Conservation (phyloP, 2,888 invertebrate genomes). For the Macroteleia sp. region DNA sequence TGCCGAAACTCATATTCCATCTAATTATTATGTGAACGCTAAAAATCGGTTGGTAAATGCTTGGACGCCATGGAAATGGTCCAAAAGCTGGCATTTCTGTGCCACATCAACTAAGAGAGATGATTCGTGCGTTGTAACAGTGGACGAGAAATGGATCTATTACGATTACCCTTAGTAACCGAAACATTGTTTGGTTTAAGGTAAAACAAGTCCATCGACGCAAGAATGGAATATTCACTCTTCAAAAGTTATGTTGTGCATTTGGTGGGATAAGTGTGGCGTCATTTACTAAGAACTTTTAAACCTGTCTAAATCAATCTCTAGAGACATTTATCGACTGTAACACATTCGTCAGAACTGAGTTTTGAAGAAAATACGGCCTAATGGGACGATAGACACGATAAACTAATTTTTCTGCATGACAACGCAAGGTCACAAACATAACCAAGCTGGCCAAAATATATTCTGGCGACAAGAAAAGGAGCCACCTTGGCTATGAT, state of each 20-base stretch:
- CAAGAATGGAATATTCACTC: conserved; percentile 5
- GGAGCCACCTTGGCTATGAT: no score
- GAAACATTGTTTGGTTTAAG: no score
- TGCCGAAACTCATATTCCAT: background rate
- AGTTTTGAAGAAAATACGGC: background rate
- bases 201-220: conserved; percentile 5
- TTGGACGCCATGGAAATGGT: background rate
- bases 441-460: no score
- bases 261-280: conserved; percentile 1
- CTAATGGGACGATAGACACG: conserved; percentile 13
- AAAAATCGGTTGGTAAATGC: background rate
- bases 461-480: no score
- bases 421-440: conserved; percentile 6
- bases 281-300: conserved; percentile 8
- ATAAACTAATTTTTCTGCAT: conserved; percentile 6
- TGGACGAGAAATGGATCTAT: no score
- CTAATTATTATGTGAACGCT: no score
- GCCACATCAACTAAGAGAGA: no score
- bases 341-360: no score
- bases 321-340: no score
- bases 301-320: background rate
- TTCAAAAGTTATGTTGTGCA: background rate
- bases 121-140: no score
- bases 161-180: no score
- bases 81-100: background rate